Evolutionary conservation across 1,140 invertebrate species (phyloP), one percentile per base, ranked within the genome.

Genomic region (Manduca sexta): DNA sequence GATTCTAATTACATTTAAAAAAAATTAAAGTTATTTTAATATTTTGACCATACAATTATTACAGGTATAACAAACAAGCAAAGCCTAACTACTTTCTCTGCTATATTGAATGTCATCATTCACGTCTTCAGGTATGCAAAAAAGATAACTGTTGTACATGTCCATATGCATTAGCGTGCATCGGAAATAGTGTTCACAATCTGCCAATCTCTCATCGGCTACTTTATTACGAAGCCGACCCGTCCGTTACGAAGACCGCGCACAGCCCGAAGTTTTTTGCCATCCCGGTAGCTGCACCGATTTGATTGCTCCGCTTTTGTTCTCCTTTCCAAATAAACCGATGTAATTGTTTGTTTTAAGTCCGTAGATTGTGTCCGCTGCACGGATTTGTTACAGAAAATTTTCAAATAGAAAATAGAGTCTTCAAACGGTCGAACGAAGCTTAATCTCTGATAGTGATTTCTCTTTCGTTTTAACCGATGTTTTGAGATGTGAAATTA

Each of bases 301-400:
- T 78, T 80, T 76, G 73, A 81, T 81, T 81, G 80, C 71, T 73
- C 60, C 45, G 51, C 60, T 84, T 80, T 84, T 82, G 69, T 64
- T 74, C 56, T 56, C 62, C 69, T 74, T 76, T 78, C 70, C 74
- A 80, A 84, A 81, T 73, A 81, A 79, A 79, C 63, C 69, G 52
- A 71, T 78, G 75, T 84, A 82, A 84, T 82, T 84, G 78, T 84
- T 84, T 84, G 81, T 84, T 84, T 82, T 84, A 82, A 78, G 62
- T 64, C 60, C 58, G 68, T 76, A 73, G 78, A 72, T 80, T 79
- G 73, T 67, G 68, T 74, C 72, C 68, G 64, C 67, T 56, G 70
- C 48, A 61, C 64, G 61, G 65, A 79, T 84, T 80, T 78, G 77
- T 74, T 75, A 79, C 71, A 76, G 74, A 77, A 55, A 64, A 68